Percentiles rank a stretch among this genome's conserved stretches.
Conservation (phyloP, 1,140 invertebrate species). For the Pseudomyrmex pallidus region DNA sequence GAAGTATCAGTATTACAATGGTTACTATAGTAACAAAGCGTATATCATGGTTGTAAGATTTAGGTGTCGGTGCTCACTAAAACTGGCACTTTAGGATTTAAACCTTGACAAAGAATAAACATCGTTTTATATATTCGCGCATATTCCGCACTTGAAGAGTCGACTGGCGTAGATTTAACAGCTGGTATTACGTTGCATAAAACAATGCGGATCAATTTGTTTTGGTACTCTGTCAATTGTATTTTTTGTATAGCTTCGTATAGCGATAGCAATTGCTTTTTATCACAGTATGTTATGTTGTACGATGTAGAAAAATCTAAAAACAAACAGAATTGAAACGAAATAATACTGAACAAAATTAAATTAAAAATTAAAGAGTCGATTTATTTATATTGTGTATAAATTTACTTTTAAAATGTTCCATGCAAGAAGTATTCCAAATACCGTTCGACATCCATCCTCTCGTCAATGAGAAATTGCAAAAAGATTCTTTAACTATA, state of each 20-base stretch:
- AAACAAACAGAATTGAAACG: conserved; percentile 52
- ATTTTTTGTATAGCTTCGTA: conserved; percentile 76
- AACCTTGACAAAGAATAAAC: conserved; percentile 71
- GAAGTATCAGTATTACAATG: not conserved
- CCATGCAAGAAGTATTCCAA: conserved; percentile 76
- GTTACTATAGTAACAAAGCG: conserved; percentile 64
- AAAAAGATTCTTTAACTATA: not conserved
- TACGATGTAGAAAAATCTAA: conserved; percentile 69
- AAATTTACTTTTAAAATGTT: conserved; percentile 74
- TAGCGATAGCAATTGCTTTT: conserved; percentile 71
- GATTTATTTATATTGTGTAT: not conserved
- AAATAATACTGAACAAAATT: conserved; percentile 23
- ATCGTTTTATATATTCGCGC: conserved; percentile 78
- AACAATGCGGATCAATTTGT: conserved; percentile 73
- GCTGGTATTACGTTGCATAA: conserved; percentile 69
- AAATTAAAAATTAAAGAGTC: conserved; percentile 21
- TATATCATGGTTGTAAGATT: conserved; percentile 18
- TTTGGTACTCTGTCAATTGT: conserved; percentile 74
- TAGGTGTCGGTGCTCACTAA: conserved; percentile 72
- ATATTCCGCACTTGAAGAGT: conserved; percentile 69
- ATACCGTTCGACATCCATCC: conserved; percentile 78
- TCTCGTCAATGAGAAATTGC: conserved; percentile 17
- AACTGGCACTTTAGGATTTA: conserved; percentile 77
- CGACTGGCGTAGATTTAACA: conserved; percentile 53
- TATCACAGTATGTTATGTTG: conserved; percentile 74